phyloP scores from a whole-genome alignment of 1,140 invertebrate species.

The Elymnias hypermnestra region DNA sequence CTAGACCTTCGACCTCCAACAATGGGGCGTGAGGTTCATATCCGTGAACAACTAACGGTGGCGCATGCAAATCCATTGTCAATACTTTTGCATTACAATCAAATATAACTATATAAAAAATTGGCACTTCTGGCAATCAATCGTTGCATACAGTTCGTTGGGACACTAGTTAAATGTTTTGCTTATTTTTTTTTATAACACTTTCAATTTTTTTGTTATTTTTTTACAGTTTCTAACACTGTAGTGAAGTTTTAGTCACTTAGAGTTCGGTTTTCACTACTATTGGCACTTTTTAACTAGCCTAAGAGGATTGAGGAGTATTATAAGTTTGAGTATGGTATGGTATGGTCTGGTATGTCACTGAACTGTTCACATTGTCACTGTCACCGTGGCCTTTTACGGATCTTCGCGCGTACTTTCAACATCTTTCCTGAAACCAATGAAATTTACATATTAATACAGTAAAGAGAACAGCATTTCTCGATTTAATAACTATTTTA shows the following conservation, averaged over 20 bases:
- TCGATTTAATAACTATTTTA: no score
- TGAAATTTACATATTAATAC: no score
- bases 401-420: constrained; percentile 40
- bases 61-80: constrained; percentile 63
- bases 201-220: background rate
- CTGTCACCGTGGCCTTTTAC: constrained; percentile 46
- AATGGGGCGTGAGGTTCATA: constrained; percentile 62
- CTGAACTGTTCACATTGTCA: constrained; percentile 48
- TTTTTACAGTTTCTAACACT: constrained; percentile 9
- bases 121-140: constrained; percentile 12
- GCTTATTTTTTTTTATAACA: background rate
- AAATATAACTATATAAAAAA: constrained; percentile 9
- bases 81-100: constrained; percentile 32
- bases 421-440: constrained; percentile 46
- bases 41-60: constrained; percentile 55
- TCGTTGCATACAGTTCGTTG: constrained; percentile 22
- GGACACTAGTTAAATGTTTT: constrained; percentile 10
- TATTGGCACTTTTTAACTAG: constrained; percentile 37
- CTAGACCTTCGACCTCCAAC: constrained; percentile 60
- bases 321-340: constrained; percentile 26
- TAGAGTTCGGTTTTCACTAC: constrained; percentile 7
- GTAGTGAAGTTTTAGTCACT: background rate
- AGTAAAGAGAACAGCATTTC: no score
- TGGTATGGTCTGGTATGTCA: constrained; percentile 16
- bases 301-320: constrained; percentile 60